Conservation (phyloP, 2,113 vertebrate species). For the Carassius carassius region DNA sequence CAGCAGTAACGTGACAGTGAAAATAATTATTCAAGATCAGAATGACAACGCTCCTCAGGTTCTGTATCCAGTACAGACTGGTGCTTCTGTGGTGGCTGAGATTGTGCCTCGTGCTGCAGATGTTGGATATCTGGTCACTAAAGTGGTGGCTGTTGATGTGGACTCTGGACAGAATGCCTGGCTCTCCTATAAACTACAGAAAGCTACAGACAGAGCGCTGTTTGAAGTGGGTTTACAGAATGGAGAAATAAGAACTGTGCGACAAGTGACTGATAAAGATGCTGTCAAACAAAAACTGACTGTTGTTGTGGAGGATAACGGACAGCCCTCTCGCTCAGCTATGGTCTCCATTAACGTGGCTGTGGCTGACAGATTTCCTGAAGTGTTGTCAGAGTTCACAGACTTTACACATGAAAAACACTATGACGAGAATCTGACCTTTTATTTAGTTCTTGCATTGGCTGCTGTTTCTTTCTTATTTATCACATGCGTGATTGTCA, state of each 20-base stretch:
- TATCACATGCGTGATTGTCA: not conserved
- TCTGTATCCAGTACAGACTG: conserved; percentile 49
- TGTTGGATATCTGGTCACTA: conserved; percentile 62
- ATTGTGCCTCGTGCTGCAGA: conserved; percentile 50
- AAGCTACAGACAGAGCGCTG: conserved; percentile 54
- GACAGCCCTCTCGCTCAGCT: not conserved
- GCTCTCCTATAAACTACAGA: conserved; percentile 58
- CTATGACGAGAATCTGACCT: not conserved
- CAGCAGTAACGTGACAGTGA: conserved; percentile 49
- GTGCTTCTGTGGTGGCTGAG: conserved; percentile 46
- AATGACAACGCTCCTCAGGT: conserved; percentile 63
- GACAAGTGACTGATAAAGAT: conserved; percentile 55
- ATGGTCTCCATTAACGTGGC: conserved; percentile 48
- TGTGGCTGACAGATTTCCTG: conserved; percentile 48
- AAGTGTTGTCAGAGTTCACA: conserved; percentile 33
- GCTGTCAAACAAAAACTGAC: conserved; percentile 42
- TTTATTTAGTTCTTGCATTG: not conserved
- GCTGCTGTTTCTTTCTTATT: conserved; percentile 9
- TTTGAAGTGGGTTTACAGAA: conserved; percentile 64
- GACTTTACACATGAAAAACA: not conserved
- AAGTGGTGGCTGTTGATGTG: conserved; percentile 66
- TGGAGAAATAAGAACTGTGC: conserved; percentile 62
- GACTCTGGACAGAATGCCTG: conserved; percentile 65
- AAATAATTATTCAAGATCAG: conserved; percentile 58
- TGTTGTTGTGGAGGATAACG: conserved; percentile 58